Percentiles rank a stretch among this genome's conserved stretches.
Evolutionary conservation across 2,888 invertebrate genomes (phyloP).

Genomic region (Sericinus montela): DNA sequence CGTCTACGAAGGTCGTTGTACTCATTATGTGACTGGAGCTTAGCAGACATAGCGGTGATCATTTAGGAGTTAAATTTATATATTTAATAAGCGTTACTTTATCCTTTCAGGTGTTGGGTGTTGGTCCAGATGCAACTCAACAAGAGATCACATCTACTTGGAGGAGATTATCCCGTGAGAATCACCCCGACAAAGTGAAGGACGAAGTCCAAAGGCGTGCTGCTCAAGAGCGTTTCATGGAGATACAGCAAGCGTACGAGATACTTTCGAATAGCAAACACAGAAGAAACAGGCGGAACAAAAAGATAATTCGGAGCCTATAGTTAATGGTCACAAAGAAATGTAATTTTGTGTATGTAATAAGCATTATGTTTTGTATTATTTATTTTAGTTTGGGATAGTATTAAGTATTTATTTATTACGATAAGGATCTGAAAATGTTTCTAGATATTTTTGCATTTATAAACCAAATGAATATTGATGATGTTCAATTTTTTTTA

Average conservation of each 20-base stretch:
- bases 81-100: no score
- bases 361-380: no score
- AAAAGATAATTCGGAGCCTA: conserved; percentile 80
- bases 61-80: no score
- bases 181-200: conserved; percentile 95
- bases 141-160: conserved; percentile 91
- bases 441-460: neutral
- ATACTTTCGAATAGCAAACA: conserved; percentile 90
- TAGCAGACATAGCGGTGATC: no score
- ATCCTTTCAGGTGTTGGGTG: conserved; percentile 85
- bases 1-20: no score
- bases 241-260: conserved; percentile 95
- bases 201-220: conserved; percentile 82
- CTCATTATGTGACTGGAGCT: no score
- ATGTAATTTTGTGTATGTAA: conserved; percentile 11
- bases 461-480: neutral
- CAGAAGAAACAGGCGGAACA: conserved; percentile 85
- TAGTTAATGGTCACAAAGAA: conserved; percentile 20
- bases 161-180: conserved; percentile 88
- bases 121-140: conserved; percentile 89
- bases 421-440: neutral
- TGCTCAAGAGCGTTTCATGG: conserved; percentile 94
- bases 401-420: neutral
- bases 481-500: neutral
- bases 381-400: neutral